phyloP scores from a whole-genome alignment of 2,888 invertebrate genomes.

The Eristalis tenax region DNA sequence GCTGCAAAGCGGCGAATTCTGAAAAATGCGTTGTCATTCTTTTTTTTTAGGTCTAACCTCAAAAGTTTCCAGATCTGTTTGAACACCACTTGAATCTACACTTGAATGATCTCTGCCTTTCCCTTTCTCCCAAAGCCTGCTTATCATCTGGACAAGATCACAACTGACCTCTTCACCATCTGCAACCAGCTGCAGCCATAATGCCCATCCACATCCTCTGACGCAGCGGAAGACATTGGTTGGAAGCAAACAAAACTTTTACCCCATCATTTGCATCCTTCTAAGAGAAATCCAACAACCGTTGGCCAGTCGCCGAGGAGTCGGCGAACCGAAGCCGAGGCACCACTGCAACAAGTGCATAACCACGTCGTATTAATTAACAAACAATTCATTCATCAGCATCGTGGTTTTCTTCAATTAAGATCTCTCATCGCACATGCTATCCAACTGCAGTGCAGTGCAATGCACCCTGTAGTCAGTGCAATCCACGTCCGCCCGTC shows the following conservation, averaged over 20 bases:
- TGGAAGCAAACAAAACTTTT: background rate
- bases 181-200: background rate
- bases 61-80: no score
- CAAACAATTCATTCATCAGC: conserved; percentile 62
- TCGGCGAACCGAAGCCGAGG: conserved; percentile 50
- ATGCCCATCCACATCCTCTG: background rate
- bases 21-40: no score
- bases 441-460: conserved; percentile 6
- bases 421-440: conserved; percentile 30
- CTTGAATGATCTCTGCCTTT: background rate
- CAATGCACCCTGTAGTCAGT: conserved; percentile 40
- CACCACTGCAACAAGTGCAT: conserved; percentile 55
- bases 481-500: background rate
- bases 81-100: no score
- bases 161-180: background rate
- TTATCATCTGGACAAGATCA: background rate
- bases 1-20: no score
- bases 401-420: conserved; percentile 47
- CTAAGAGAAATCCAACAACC: conserved; percentile 50
- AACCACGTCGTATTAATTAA: conserved; percentile 56
- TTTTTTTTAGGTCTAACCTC: no score
- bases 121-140: background rate
- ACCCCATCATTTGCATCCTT: conserved; percentile 25
- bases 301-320: conserved; percentile 33
- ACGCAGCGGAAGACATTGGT: background rate